Evolutionary conservation across 2,113 vertebrate species (phyloP).

Genomic region (Piprites chloris): DNA sequence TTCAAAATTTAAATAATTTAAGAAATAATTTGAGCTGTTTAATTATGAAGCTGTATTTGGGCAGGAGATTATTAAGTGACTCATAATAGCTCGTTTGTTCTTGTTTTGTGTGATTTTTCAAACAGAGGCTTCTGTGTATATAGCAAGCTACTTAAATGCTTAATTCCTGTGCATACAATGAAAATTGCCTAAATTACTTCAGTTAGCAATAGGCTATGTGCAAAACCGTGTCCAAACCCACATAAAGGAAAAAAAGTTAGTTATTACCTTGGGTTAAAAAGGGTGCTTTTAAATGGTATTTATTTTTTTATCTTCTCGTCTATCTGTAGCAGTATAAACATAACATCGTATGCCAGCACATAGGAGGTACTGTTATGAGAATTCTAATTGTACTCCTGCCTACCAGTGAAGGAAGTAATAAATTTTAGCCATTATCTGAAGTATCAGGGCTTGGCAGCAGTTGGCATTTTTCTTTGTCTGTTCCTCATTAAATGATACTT

Average conservation of each 20-base stretch:
- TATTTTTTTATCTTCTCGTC: constrained; percentile 62
- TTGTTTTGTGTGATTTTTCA: constrained; percentile 25
- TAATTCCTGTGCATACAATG: constrained; percentile 27
- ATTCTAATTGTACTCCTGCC: constrained; percentile 47
- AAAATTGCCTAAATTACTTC: constrained; percentile 47
- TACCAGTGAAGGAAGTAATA: constrained; percentile 49
- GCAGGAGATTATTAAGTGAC: constrained; percentile 1
- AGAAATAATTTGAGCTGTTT: constrained; percentile 30
- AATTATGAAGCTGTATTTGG: constrained; percentile 10
- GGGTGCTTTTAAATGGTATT: constrained; percentile 29
- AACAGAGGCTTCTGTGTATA: background rate
- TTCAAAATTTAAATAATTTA: background rate
- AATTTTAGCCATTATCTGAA: constrained; percentile 67
- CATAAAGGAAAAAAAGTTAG: background rate
- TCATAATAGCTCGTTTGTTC: constrained; percentile 5
- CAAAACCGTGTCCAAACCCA: constrained; percentile 24
- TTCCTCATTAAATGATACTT: constrained; percentile 18
- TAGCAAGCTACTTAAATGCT: background rate
- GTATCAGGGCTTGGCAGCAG: constrained; percentile 33
- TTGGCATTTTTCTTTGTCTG: constrained; percentile 45
- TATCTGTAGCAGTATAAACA: constrained; percentile 57
- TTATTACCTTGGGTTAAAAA: constrained; percentile 41
- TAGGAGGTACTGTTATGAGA: constrained; percentile 56
- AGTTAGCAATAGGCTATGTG: constrained; percentile 23
- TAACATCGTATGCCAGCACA: constrained; percentile 39